phyloP scores from a whole-genome alignment of 1,140 invertebrate species.

The Drosophila athabasca region DNA sequence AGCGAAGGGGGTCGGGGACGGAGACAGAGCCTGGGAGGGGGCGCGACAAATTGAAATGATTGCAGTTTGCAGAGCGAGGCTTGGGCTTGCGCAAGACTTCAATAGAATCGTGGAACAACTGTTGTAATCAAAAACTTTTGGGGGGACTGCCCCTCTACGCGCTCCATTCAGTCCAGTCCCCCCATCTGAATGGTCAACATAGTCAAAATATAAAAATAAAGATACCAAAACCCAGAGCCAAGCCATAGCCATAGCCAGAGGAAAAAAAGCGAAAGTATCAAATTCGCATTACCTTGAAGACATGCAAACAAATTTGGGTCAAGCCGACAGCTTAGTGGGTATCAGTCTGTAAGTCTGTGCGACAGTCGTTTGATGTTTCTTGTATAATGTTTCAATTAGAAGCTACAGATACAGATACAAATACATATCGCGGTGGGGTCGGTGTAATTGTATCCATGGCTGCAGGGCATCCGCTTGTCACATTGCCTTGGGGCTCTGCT shows the following conservation, averaged over 20 bases:
- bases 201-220: conserved; percentile 25
- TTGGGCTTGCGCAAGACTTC: conserved; percentile 65
- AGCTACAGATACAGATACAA: conserved; percentile 35
- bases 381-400: conserved; percentile 68
- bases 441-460: conserved; percentile 10
- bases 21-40: not conserved
- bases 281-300: conserved; percentile 75
- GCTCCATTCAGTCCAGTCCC: conserved; percentile 1
- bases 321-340: conserved; percentile 31
- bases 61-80: conserved; percentile 44
- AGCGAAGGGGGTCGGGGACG: not conserved
- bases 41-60: conserved; percentile 54
- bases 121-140: conserved; percentile 69
- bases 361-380: conserved; percentile 48
- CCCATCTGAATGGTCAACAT: conserved; percentile 4
- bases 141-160: conserved; percentile 9
- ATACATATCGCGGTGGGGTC: conserved; percentile 18
- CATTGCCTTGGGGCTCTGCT: conserved; percentile 38
- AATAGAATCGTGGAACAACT: conserved; percentile 50
- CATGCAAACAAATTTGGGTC: conserved; percentile 68
- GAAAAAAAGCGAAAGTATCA: conserved; percentile 70
- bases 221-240: conserved; percentile 6
- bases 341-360: conserved; percentile 15
- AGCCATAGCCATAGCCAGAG: conserved; percentile 7
- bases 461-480: conserved; percentile 48